Evolutionary conservation across 2,888 invertebrate species (phyloP).

Genomic region (Platycheirus rosarum): DNA sequence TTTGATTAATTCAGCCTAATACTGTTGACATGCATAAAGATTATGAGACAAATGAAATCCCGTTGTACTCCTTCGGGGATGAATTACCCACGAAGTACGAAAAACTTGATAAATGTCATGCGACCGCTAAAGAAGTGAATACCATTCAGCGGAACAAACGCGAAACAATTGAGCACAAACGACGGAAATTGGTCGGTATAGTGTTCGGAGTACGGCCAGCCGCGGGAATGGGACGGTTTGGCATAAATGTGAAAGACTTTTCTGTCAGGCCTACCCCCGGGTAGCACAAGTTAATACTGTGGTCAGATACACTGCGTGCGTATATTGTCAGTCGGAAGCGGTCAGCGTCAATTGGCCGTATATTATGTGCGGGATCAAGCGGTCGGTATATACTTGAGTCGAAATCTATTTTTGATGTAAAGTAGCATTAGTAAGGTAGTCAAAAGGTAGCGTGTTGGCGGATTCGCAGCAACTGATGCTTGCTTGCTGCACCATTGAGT

Average conservation of each 20-base stretch:
- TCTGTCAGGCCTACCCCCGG: constrained; percentile 24
- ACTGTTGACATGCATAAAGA: constrained; percentile 56
- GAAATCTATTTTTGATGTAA: background rate
- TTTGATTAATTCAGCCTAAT: constrained; percentile 62
- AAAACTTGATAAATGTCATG: constrained; percentile 11
- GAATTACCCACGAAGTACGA: constrained; percentile 36
- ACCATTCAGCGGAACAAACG: constrained; percentile 57
- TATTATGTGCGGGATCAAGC: constrained; percentile 31
- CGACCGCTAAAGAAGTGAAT: constrained; percentile 15
- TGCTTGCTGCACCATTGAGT: constrained; percentile 49
- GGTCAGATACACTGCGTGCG: constrained; percentile 47
- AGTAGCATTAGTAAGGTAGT: constrained; percentile 9
- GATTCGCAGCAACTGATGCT: constrained; percentile 20
- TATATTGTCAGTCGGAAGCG: constrained; percentile 58
- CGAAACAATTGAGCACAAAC: constrained; percentile 66
- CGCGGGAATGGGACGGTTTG: constrained; percentile 19
- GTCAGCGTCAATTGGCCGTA: constrained; percentile 58
- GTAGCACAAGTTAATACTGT: constrained; percentile 57
- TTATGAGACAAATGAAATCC: constrained; percentile 32
- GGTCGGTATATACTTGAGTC: constrained; percentile 14
- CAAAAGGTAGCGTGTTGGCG: constrained; percentile 12
- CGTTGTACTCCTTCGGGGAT: constrained; percentile 42
- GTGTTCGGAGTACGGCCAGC: background rate
- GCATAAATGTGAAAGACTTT: constrained; percentile 30
- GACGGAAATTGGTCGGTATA: constrained; percentile 54